These are phyloP conservation scores for Sturnira hondurensis DNA, from an alignment of 2,113 vertebrate genomes.

Conservation along the genomic window DNA sequence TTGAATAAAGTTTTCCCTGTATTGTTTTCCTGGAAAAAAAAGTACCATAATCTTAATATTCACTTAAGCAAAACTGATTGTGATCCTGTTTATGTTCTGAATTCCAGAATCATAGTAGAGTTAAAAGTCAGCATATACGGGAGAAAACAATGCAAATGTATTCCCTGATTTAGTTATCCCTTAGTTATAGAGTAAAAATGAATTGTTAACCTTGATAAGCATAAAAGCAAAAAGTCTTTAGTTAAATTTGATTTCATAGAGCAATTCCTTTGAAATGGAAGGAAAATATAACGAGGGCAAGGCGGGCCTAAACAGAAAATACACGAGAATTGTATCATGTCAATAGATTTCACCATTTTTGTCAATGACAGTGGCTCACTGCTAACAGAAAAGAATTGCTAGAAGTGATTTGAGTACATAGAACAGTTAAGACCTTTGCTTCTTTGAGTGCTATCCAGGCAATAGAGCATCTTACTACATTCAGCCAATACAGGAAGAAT, in stretches of 20 bases:
- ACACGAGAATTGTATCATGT: background rate
- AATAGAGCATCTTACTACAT: background rate
- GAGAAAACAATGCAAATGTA: background rate
- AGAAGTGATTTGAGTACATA: background rate
- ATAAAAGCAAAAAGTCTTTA: background rate
- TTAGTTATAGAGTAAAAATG: background rate
- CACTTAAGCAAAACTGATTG: background rate
- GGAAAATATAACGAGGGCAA: background rate
- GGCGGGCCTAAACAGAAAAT: background rate
- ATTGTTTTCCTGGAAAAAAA: background rate
- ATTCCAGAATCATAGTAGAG: slow-evolving; percentile 15
- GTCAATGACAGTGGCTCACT: background rate
- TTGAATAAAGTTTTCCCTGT: background rate
- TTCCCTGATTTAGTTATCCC: slow-evolving; percentile 4
- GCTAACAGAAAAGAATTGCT: background rate
- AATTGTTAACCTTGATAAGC: background rate
- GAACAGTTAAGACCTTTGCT: background rate
- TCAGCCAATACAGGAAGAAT: background rate
- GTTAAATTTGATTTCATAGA: slow-evolving; percentile 11
- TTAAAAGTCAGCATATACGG: background rate
- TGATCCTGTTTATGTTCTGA: background rate
- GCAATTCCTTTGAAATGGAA: background rate
- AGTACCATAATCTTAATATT: background rate
- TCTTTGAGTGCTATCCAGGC: background rate
- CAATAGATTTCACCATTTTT: background rate